Conservation (phyloP, 2,888 invertebrate genomes). For the Diarsia rubi region DNA sequence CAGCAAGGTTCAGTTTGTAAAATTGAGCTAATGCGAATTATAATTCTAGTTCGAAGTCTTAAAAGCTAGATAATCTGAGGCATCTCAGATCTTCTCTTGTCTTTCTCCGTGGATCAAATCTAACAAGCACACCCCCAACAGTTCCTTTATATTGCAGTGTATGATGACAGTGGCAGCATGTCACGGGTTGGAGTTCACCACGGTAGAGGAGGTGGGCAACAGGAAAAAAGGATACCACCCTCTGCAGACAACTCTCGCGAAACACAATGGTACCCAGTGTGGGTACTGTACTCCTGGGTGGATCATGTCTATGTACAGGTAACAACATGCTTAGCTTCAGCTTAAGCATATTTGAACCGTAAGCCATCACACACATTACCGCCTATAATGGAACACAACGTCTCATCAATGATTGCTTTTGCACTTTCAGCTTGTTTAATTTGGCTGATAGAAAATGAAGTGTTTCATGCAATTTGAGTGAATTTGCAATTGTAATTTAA, state of each 20-base stretch:
- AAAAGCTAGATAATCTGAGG: background rate
- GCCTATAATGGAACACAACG: background rate
- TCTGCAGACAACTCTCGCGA: conserved; percentile 91
- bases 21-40: background rate
- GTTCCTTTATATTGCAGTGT: conserved; percentile 20
- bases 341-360: background rate
- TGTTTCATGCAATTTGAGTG: too few relatives aligned
- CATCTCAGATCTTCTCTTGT: background rate
- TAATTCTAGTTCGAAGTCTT: background rate
- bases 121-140: background rate
- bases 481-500: too few relatives aligned
- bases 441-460: background rate
- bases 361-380: background rate
- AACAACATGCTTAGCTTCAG: background rate
- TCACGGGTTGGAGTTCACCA: conserved; percentile 92
- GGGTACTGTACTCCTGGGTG: conserved; percentile 94
- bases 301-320: conserved; percentile 94
- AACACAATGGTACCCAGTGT: conserved; percentile 92
- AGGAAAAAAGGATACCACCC: conserved; percentile 91
- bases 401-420: background rate
- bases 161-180: conserved; percentile 91
- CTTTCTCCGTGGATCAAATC: background rate
- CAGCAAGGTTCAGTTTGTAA: too few relatives aligned
- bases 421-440: background rate
- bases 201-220: conserved; percentile 93